Percentiles rank a stretch among this genome's conserved stretches.
Evolutionary conservation across 2,888 invertebrate genomes (phyloP).

Genomic region (Lycophotia porphyrea): DNA sequence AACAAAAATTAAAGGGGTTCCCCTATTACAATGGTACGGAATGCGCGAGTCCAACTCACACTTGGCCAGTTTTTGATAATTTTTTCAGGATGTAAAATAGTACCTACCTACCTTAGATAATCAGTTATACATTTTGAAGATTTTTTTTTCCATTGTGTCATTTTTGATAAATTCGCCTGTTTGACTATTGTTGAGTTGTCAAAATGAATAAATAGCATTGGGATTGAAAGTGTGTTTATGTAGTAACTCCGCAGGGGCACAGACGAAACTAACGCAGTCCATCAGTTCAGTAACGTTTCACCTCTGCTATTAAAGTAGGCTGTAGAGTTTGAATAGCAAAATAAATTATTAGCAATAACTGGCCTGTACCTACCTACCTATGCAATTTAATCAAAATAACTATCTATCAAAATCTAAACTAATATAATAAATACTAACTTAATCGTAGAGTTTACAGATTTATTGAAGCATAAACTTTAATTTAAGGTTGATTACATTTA

Average conservation of each 20-base stretch:
- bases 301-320: not conserved
- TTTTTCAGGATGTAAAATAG: not conserved
- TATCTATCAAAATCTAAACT: not conserved
- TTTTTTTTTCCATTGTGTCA: not conserved
- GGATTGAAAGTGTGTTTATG: not conserved
- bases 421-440: not conserved
- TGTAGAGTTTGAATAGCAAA: not conserved
- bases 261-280: not conserved
- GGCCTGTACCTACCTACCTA: not conserved
- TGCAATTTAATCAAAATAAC: conserved; percentile 6
- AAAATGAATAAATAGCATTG: not conserved
- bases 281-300: not conserved
- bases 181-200: not conserved
- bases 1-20: too few relatives aligned
- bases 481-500: conserved; percentile 10
- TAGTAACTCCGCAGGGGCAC: not conserved
- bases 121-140: not conserved
- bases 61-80: too few relatives aligned
- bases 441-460: conserved; percentile 2
- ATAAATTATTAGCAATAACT: not conserved
- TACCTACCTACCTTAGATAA: not conserved
- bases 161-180: not conserved
- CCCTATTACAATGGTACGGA: too few relatives aligned
- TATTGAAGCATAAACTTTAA: conserved; percentile 7
- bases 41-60: too few relatives aligned